Percentiles rank a stretch among this genome's conserved stretches.
Evolutionary conservation across 1,140 invertebrate species (phyloP).

Genomic region (Drosophila micromelanica): DNA sequence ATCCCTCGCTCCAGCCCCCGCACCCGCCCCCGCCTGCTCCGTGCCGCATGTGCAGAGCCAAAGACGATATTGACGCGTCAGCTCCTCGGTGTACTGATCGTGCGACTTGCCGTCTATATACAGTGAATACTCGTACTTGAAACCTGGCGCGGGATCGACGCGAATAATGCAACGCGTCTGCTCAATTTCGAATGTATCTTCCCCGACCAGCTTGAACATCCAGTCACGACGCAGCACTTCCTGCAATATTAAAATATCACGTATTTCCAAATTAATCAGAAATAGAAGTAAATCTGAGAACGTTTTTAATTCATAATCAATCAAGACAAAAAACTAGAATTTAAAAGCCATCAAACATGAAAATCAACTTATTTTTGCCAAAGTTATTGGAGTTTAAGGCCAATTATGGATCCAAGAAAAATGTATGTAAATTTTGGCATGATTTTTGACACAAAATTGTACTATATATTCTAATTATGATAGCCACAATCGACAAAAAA

Average conservation of each 20-base stretch:
- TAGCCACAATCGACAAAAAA: no score
- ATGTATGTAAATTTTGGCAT: no score
- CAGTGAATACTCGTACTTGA: slow-evolving; percentile 92
- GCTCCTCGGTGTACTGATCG: slow-evolving; percentile 91
- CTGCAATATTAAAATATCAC: slow-evolving; percentile 85
- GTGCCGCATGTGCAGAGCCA: slow-evolving; percentile 79
- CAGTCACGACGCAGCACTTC: slow-evolving; percentile 91
- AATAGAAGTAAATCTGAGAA: no score
- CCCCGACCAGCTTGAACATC: slow-evolving; percentile 95
- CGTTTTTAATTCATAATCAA: no score
- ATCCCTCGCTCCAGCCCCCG: slow-evolving; percentile 39
- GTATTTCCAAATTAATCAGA: no score
- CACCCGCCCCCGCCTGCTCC: background rate
- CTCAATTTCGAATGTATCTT: slow-evolving; percentile 86
- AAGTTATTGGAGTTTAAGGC: no score
- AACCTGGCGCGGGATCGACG: slow-evolving; percentile 91
- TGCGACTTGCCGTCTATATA: slow-evolving; percentile 91
- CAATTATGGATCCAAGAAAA: no score
- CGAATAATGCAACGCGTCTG: slow-evolving; percentile 84
- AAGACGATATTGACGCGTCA: slow-evolving; percentile 87
- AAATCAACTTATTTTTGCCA: no score
- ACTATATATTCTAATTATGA: no score
- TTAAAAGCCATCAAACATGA: no score
- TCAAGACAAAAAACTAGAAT: no score
- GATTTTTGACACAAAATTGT: no score